Evolutionary conservation across 2,113 vertebrate species (phyloP).

Genomic region (Aleadryas rufinucha): DNA sequence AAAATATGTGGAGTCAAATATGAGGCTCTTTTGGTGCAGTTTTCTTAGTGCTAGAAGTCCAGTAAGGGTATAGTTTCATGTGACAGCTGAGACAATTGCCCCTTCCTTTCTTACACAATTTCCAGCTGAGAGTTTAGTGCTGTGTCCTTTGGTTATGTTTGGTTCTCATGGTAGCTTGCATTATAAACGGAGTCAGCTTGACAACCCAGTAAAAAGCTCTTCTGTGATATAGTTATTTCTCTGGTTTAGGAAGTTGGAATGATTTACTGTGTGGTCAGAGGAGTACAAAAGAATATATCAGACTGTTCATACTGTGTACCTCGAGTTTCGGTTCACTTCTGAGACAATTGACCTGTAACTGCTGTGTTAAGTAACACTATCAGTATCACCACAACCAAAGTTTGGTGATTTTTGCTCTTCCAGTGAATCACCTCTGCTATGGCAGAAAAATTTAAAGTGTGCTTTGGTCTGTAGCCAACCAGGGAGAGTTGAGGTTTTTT

Average conservation of each 20-base stretch:
- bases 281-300: not conserved
- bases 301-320: not conserved
- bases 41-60: not conserved
- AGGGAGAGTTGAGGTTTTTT: not conserved
- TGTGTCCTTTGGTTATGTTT: not conserved
- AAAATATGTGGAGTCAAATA: not conserved
- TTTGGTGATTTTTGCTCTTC: not conserved
- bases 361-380: not conserved
- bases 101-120: not conserved
- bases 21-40: not conserved
- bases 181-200: not conserved
- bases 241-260: not conserved
- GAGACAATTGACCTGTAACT: not conserved
- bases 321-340: not conserved
- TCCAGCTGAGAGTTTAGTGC: not conserved
- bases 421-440: not conserved
- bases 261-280: not conserved
- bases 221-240: not conserved
- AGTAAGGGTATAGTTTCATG: not conserved
- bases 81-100: not conserved
- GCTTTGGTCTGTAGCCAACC: not conserved
- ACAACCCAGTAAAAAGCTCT: not conserved
- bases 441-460: not conserved
- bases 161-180: not conserved
- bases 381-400: not conserved